Conservation (phyloP, 2,113 vertebrate genomes). For the Charina bottae region DNA sequence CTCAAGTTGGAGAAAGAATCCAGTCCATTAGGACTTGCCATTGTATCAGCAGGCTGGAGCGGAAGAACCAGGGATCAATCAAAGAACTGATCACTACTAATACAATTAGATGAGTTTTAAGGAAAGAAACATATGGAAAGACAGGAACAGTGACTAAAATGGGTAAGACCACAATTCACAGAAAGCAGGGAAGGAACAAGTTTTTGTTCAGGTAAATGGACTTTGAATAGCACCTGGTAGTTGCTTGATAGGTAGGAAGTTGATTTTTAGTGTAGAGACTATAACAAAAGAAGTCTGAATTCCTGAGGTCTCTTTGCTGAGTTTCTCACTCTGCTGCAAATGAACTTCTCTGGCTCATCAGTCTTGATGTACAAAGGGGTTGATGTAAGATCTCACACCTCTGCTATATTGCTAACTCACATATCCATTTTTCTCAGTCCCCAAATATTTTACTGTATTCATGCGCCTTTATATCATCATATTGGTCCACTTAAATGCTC, state of each 20-base stretch:
- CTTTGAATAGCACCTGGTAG: constrained; percentile 36
- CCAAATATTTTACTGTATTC: not conserved
- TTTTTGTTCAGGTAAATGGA: constrained; percentile 35
- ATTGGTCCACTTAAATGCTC: not conserved
- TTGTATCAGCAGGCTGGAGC: not conserved
- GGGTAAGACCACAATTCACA: not conserved
- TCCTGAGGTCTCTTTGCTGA: not conserved
- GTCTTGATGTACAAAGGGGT: not conserved
- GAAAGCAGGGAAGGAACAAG: not conserved
- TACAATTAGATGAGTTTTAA: not conserved
- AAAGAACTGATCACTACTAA: not conserved
- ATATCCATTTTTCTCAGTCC: not conserved
- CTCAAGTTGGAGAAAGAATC: not conserved
- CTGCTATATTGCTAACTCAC: not conserved
- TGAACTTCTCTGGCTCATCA: not conserved
- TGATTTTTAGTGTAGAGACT: constrained; percentile 52
- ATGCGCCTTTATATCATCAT: not conserved
- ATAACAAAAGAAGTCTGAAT: not conserved
- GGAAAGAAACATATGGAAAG: not conserved
- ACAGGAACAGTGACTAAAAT: not conserved
- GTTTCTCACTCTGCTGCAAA: not conserved
- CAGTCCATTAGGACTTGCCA: not conserved
- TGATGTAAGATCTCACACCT: not conserved
- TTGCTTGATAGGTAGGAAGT: constrained; percentile 58
- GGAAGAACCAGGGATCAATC: not conserved